Conservation (phyloP, 1,140 invertebrate genomes). For the Kradibia gibbosae region DNA sequence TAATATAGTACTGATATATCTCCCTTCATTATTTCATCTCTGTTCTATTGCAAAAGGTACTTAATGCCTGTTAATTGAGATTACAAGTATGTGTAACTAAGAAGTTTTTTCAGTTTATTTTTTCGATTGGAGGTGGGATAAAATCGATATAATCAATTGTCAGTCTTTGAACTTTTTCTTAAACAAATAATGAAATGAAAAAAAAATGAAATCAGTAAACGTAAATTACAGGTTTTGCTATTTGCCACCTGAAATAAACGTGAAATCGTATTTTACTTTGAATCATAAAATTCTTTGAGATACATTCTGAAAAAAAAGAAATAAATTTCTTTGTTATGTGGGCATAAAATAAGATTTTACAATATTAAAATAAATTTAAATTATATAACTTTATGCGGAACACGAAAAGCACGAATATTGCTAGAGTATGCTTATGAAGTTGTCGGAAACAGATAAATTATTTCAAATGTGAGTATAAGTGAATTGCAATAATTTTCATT, state of each 20-base stretch:
- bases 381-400: not conserved
- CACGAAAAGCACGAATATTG: no score
- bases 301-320: not conserved
- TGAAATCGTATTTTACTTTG: no score
- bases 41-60: not conserved
- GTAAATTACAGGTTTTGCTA: not conserved
- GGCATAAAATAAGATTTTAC: not conserved
- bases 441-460: not conserved
- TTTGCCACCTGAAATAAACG: not conserved
- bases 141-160: not conserved
- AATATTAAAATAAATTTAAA: not conserved
- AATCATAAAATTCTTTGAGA: not conserved
- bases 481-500: no score
- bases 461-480: no score
- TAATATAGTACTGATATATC: no score
- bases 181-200: not conserved
- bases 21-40: no score
- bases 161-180: not conserved
- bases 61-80: not conserved
- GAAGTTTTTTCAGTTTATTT: not conserved
- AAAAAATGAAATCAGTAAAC: constrained; percentile 10
- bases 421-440: not conserved
- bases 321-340: not conserved
- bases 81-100: not conserved
- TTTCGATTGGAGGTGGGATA: not conserved